A percentile compares a stretch with the other conserved stretches of the same genome.
Evolutionary conservation across 2,888 invertebrate genomes (phyloP).

Genomic region (Ormyrus labotus): DNA sequence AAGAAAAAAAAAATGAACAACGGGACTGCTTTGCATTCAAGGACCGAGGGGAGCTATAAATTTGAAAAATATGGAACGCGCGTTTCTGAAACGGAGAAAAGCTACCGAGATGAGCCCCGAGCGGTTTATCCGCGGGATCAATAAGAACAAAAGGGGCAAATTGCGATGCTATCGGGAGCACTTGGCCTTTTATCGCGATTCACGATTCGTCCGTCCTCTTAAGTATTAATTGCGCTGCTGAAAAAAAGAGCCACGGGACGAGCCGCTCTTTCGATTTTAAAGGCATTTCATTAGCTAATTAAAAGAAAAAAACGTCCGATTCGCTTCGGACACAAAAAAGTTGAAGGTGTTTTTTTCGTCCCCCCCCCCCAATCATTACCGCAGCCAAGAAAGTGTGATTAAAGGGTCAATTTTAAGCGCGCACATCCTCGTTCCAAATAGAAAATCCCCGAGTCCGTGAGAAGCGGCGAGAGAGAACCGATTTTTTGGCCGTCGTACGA

Average conservation of each 20-base stretch:
- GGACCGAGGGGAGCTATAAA: slow-evolving; percentile 16
- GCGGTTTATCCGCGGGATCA: slow-evolving; percentile 2
- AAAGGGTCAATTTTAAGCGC: too few relatives aligned
- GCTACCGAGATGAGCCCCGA: not conserved
- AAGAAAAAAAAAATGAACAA: not conserved
- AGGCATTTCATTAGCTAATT: too few relatives aligned
- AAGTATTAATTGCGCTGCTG: too few relatives aligned
- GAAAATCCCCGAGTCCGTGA: not conserved
- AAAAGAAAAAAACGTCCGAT: not conserved
- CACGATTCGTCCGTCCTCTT: too few relatives aligned
- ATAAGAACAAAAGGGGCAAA: slow-evolving; percentile 5
- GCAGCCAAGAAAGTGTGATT: too few relatives aligned
- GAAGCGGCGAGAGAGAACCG: slow-evolving; percentile 51
- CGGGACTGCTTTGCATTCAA: not conserved
- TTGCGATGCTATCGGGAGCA: not conserved
- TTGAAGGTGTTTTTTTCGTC: too few relatives aligned
- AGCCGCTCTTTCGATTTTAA: too few relatives aligned
- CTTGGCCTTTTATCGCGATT: too few relatives aligned
- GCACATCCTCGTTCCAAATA: too few relatives aligned
- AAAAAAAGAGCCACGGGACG: too few relatives aligned
- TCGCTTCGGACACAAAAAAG: too few relatives aligned
- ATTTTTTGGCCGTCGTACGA: slow-evolving; percentile 29
- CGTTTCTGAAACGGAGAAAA: not conserved
- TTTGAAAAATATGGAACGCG: slow-evolving; percentile 42
- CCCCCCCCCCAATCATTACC: too few relatives aligned